A percentile compares a stretch with the other conserved stretches of the same genome.
Conservation (phyloP, 35 echinoderm and acorn worm genomes). For the Amphiura filiformis region DNA sequence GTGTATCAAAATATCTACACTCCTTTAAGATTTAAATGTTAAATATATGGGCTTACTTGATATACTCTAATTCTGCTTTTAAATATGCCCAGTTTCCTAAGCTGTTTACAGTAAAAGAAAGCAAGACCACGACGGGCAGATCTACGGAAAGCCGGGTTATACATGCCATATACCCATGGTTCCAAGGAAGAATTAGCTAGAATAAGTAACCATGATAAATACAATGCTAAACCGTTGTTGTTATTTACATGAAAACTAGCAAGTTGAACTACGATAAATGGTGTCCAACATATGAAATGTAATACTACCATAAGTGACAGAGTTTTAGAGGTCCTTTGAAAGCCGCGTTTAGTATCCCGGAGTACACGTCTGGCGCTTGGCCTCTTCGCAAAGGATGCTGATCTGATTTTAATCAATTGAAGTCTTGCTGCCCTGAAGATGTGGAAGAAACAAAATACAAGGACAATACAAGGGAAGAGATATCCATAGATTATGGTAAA, state of each 20-base stretch:
- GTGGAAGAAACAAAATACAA: slow-evolving; percentile 16
- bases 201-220: slow-evolving; percentile 19
- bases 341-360: slow-evolving; percentile 24
- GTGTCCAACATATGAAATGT: slow-evolving; percentile 40
- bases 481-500: slow-evolving; percentile 23
- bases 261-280: slow-evolving; percentile 5
- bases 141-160: slow-evolving; percentile 19
- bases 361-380: slow-evolving; percentile 15
- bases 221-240: not conserved
- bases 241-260: not conserved
- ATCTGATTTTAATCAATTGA: slow-evolving; percentile 13
- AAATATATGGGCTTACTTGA: slow-evolving; percentile 34
- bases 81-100: not conserved
- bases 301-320: slow-evolving; percentile 37
- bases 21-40: too few species aligned
- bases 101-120: not conserved
- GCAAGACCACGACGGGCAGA: not conserved
- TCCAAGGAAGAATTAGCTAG: slow-evolving; percentile 27
- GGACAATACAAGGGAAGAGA: not conserved
- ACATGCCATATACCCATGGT: slow-evolving; percentile 34
- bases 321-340: slow-evolving; percentile 30
- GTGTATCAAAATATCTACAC: too few species aligned
- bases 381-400: slow-evolving; percentile 1
- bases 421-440: slow-evolving; percentile 29
- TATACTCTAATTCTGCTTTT: slow-evolving; percentile 12